Evolutionary conservation across 2,113 vertebrate genomes (phyloP), one percentile per base, ranked within the genome.

Genomic region (Brienomyrus longianalis): DNA sequence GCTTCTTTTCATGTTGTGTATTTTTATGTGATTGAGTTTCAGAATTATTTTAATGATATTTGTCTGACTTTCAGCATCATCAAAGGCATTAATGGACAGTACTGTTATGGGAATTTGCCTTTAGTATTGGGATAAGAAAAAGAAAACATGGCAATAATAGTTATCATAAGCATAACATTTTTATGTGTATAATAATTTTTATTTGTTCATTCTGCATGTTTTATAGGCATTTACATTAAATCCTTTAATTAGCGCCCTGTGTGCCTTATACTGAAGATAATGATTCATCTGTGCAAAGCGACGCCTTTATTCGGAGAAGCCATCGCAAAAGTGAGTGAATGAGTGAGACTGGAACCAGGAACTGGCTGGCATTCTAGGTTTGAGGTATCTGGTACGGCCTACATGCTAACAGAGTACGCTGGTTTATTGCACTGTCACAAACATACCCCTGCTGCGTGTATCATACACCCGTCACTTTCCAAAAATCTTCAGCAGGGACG

Each of bases 111-210:
- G 6, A 80, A 80, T 80, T 17, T 43, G 74, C 35, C 35, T 43
- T 80, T 19, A 80, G 17, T 80, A 77, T 66, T 66, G 62, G 10
- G 9, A 66, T 27, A 27, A 66, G 31, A 70, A 70, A 3, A 31
- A 54, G 23, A 86, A 23, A 54, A 48, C 17, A 45, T 87, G 54
- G 31, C 54, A 43, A 35, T 86, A 1, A 31, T 43, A 51, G 56
- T 66, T 56, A 35, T 39, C 77, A 39, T 66, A 62, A 66, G 66
- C 56, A 11, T 27, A 21, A 59, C 21, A 88, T 47, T 88, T 88
- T 88, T 45, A 88, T n/a, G 51, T 66, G 43, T 21, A 62, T n/a
- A 45, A 62, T 88, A n/a, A 45, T 45, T 88, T 66, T 88, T 88
- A 45, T 88, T 88, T 88, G 19, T 88, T 88, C 54, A 23, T 47